Percentiles rank a stretch among this genome's conserved stretches.
phyloP scores from a whole-genome alignment of 2,888 invertebrate genomes.

The Protophormia terraenovae region DNA sequence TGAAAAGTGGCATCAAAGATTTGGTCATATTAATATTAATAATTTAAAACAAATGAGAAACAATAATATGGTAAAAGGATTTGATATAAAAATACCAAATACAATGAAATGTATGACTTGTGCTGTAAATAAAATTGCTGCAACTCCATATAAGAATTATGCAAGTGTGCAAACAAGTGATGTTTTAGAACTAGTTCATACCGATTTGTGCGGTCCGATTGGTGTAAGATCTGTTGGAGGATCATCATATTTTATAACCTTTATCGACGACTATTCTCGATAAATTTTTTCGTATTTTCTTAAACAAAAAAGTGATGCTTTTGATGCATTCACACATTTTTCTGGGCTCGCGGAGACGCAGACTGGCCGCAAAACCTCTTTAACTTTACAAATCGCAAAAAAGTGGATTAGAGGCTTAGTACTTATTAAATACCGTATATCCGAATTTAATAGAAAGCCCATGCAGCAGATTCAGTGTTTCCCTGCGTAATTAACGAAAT shows the following conservation, averaged over 20 bases:
- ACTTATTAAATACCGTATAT: no score
- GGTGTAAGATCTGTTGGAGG: constrained; percentile 23
- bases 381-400: constrained; percentile 19
- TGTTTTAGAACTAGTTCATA: constrained; percentile 35
- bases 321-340: constrained; percentile 41
- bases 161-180: background rate
- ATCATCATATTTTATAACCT: constrained; percentile 9
- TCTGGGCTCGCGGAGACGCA: constrained; percentile 38
- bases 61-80: no score
- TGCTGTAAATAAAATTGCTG: constrained; percentile 42
- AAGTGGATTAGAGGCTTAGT: constrained; percentile 2
- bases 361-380: constrained; percentile 29
- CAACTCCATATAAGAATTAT: constrained; percentile 32
- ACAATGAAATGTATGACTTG: constrained; percentile 47
- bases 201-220: constrained; percentile 34
- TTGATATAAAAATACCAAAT: constrained; percentile 6
- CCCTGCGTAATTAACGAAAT: no score
- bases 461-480: no score
- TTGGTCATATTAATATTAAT: constrained; percentile 24
- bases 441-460: constrained; percentile 18
- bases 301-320: constrained; percentile 46
- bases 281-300: constrained; percentile 29
- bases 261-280: constrained; percentile 35
- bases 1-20: constrained; percentile 27
- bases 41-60: constrained; percentile 1